phyloP scores from a whole-genome alignment of 2,113 vertebrate species.

The Coptodon rendalli region DNA sequence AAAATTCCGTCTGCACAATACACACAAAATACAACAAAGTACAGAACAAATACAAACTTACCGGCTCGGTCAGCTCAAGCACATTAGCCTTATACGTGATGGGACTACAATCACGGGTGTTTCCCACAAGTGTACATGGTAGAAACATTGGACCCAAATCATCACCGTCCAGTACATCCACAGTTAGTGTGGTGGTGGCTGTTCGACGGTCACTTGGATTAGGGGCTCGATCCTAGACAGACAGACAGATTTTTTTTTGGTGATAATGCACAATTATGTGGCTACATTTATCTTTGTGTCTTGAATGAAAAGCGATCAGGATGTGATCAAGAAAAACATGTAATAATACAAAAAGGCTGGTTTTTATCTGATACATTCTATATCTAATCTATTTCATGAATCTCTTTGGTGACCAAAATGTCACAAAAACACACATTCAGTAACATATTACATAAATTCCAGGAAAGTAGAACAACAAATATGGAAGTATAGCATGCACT shows the following conservation, averaged over 20 bases:
- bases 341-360: not conserved
- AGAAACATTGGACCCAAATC: conserved; percentile 96
- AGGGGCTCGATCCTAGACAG: conserved; percentile 84
- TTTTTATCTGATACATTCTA: not conserved
- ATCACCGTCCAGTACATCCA: conserved; percentile 91
- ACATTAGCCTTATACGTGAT: conserved; percentile 85
- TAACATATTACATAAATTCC: not conserved
- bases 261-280: not conserved
- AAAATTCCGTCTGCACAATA: not conserved
- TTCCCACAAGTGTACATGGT: conserved; percentile 85
- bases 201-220: conserved; percentile 82
- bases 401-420: not conserved
- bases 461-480: not conserved
- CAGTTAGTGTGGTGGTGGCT: conserved; percentile 89
- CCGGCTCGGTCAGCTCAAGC: conserved; percentile 85
- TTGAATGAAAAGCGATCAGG: not conserved
- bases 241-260: not conserved
- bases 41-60: conserved; percentile 61
- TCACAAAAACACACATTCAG: not conserved
- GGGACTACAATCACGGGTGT: conserved; percentile 88
- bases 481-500: not conserved
- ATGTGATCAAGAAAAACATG: not conserved
- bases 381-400: not conserved
- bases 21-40: not conserved
- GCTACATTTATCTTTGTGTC: not conserved